A percentile compares a stretch with the other conserved stretches of the same genome.
Conservation (phyloP, 2,797 vertebrate species). For the Myotis myotis region DNA sequence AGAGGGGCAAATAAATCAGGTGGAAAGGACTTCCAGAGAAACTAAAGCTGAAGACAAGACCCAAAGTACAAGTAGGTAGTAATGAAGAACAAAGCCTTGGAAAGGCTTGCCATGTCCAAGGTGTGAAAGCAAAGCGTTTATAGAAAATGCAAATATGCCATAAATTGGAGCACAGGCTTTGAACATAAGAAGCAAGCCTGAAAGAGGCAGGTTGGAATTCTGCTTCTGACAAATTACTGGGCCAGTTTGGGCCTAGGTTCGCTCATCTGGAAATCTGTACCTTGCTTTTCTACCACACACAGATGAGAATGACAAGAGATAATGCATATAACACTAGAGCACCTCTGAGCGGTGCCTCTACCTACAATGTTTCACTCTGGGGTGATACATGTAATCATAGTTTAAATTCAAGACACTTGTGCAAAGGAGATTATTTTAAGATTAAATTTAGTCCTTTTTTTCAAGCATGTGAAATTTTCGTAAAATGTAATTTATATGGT, state of each 20-base stretch:
- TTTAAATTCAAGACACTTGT: constrained; percentile 33
- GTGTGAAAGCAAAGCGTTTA: not conserved
- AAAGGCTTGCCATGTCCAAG: not conserved
- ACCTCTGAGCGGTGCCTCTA: not conserved
- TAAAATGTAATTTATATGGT: constrained; percentile 30
- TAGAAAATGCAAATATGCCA: not conserved
- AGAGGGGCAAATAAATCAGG: not conserved
- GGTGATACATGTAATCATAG: not conserved
- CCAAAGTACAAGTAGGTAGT: not conserved
- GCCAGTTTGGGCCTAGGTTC: not conserved
- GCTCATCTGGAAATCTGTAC: not conserved
- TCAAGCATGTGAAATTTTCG: not conserved
- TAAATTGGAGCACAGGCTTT: not conserved
- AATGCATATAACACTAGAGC: not conserved
- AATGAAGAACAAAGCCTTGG: not conserved
- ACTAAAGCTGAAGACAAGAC: not conserved
- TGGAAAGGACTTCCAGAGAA: not conserved
- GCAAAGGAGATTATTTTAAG: constrained; percentile 47
- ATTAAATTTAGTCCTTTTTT: constrained; percentile 26
- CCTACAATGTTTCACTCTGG: not conserved
- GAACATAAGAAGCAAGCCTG: not conserved
- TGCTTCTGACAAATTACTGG: not conserved
- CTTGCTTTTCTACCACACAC: not conserved
- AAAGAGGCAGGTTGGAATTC: not conserved
- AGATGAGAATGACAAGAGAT: not conserved